A percentile compares a stretch with the other conserved stretches of the same genome.
Conservation (phyloP, 2,113 vertebrate species). For the Stercorarius parasiticus region DNA sequence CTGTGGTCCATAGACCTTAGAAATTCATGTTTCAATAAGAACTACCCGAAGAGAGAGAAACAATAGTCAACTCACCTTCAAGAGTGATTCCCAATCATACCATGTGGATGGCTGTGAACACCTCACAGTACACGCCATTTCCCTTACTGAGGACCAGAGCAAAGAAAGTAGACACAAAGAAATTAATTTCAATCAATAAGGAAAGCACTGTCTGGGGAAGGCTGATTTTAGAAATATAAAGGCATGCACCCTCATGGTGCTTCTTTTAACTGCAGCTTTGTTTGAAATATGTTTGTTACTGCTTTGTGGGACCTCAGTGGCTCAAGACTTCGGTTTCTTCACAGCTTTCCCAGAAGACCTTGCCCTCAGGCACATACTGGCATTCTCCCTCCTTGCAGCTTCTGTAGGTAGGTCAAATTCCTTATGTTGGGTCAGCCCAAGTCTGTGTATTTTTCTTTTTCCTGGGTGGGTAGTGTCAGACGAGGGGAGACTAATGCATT, state of each 20-base stretch:
- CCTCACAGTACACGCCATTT: rapidly evolving
- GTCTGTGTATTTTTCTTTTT: not conserved
- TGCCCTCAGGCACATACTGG: not conserved
- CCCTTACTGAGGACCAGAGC: not conserved
- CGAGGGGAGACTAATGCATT: constrained; percentile 25
- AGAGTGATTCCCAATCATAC: not conserved
- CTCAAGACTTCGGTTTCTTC: not conserved
- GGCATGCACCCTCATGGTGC: not conserved
- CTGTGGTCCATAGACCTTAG: not conserved
- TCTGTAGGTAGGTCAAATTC: not conserved
- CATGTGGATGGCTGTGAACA: not conserved
- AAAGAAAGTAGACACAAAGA: not conserved
- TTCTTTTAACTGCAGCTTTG: not conserved
- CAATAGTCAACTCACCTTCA: not conserved
- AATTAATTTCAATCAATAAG: not conserved
- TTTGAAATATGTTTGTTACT: not conserved
- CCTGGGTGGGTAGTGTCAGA: not conserved
- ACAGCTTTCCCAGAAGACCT: not conserved
- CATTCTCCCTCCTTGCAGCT: not conserved
- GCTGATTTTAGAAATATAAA: not conserved
- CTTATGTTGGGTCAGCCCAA: not conserved
- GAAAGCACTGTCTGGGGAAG: not conserved
- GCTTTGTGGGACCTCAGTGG: not conserved
- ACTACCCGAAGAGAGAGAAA: not conserved
- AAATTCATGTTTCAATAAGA: not conserved